phyloP scores from a whole-genome alignment of 2,797 vertebrate species.

The Rhinatrema bivittatum region DNA sequence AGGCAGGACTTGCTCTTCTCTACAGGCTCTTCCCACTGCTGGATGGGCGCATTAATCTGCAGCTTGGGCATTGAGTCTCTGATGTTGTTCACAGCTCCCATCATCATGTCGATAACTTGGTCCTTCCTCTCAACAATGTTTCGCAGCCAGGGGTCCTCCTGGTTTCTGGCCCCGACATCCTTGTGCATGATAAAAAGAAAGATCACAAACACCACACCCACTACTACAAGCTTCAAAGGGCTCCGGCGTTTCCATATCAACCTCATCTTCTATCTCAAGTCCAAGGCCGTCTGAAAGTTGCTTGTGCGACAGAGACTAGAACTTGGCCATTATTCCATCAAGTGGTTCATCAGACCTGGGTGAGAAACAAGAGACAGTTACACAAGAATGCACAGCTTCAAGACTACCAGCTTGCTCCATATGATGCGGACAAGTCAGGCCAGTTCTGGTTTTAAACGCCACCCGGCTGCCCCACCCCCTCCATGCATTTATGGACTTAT shows the following conservation, averaged over 20 bases:
- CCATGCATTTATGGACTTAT: no score
- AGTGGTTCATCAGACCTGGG: not conserved
- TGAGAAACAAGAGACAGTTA: not conserved
- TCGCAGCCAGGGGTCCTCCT: constrained; percentile 75
- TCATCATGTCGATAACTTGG: constrained; percentile 73
- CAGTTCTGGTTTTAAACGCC: no score
- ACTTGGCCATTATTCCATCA: no score
- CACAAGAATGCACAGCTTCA: not conserved
- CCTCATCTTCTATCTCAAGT: constrained; percentile 63
- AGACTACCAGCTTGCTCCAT: no score
- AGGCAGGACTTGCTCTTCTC: constrained; percentile 58
- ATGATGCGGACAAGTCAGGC: no score
- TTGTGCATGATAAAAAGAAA: constrained; percentile 75
- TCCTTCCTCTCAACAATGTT: constrained; percentile 74
- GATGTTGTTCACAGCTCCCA: constrained; percentile 79
- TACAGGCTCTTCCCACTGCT: constrained; percentile 16
- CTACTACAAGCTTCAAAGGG: constrained; percentile 66
- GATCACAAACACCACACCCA: constrained; percentile 72
- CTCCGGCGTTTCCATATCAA: constrained; percentile 68
- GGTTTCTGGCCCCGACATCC: constrained; percentile 49
- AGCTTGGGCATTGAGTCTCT: constrained; percentile 66
- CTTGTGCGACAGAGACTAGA: no score
- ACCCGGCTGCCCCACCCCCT: no score
- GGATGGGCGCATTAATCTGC: constrained; percentile 76
- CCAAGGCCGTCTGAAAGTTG: no score